phyloP scores from a whole-genome alignment of 2,797 vertebrate genomes.

The Anguilla marmorata region DNA sequence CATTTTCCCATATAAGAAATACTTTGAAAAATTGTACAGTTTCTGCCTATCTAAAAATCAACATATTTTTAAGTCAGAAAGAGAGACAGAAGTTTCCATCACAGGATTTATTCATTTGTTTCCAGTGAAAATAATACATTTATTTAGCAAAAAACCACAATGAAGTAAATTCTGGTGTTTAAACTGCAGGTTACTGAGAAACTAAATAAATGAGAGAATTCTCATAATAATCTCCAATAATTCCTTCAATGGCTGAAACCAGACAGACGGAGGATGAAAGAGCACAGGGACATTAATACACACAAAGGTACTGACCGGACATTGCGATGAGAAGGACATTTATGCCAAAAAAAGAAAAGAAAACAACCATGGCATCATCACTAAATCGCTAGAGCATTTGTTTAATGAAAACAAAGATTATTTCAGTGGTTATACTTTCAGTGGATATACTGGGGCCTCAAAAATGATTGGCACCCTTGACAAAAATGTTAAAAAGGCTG shows the following conservation, averaged over 20 bases:
- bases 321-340: neutral
- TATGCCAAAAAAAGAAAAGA: no score
- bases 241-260: conserved; percentile 4
- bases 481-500: neutral
- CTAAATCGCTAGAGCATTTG: neutral
- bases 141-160: neutral
- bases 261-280: neutral
- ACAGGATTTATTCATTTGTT: neutral
- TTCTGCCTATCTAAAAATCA: neutral
- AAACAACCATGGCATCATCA: neutral
- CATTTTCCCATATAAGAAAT: no score
- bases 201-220: conserved; percentile 12
- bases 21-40: no score
- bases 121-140: neutral
- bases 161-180: neutral
- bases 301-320: neutral
- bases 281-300: neutral
- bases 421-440: neutral
- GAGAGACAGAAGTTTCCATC: neutral
- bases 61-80: neutral
- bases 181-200: conserved; percentile 13
- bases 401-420: neutral
- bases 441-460: no score
- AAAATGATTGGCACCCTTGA: no score
- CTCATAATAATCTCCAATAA: conserved; percentile 19